Percentiles rank a stretch among this genome's conserved stretches.
Conservation (phyloP, 2,888 invertebrate species). For the Abrostola tripartita region DNA sequence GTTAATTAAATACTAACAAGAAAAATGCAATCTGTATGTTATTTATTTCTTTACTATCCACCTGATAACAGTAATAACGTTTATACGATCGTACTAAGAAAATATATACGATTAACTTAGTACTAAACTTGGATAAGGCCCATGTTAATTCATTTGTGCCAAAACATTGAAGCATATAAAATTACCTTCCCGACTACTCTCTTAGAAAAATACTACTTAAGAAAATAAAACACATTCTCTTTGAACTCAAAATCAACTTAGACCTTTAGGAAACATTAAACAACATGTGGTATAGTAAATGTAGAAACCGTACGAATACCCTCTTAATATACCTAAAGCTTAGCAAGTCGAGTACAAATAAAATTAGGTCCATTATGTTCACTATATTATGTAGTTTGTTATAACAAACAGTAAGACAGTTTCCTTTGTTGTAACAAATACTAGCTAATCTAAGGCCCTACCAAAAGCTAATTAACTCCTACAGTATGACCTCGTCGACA, state of each 20-base stretch:
- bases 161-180: too few relatives aligned
- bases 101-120: too few relatives aligned
- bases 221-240: slow-evolving; percentile 15
- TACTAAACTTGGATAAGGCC: too few relatives aligned
- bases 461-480: slow-evolving; percentile 58
- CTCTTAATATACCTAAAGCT: slow-evolving; percentile 24
- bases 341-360: slow-evolving; percentile 23
- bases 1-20: too few relatives aligned
- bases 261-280: slow-evolving; percentile 20
- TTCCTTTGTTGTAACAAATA: slow-evolving; percentile 30
- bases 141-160: too few relatives aligned
- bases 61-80: too few relatives aligned
- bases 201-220: slow-evolving; percentile 1
- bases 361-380: slow-evolving; percentile 24
- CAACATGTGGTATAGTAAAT: slow-evolving; percentile 26
- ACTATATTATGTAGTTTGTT: slow-evolving; percentile 14
- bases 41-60: too few relatives aligned
- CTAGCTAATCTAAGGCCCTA: slow-evolving; percentile 48
- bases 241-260: slow-evolving; percentile 28
- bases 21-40: too few relatives aligned
- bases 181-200: slow-evolving; percentile 1
- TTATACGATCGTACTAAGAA: too few relatives aligned
- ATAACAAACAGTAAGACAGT: slow-evolving; percentile 8
- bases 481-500: slow-evolving; percentile 44
- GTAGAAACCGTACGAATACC: slow-evolving; percentile 7